These are phyloP conservation scores for Tenthredo livida DNA, from an alignment of 2,888 invertebrate genomes.

Conservation along the genomic window DNA sequence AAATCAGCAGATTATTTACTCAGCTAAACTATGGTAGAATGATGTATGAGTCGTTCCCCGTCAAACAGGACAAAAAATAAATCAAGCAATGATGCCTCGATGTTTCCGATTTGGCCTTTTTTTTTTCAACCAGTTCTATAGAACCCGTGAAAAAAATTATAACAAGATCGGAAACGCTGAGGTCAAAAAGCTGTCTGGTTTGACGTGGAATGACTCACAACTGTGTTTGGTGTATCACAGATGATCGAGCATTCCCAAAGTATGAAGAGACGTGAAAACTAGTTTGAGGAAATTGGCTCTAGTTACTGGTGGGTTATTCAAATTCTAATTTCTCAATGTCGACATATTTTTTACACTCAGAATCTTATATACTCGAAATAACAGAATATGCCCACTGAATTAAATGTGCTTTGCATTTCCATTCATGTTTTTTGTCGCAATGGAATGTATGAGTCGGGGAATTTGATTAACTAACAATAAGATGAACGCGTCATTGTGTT, in stretches of 20 bases:
- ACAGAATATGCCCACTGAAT: neutral
- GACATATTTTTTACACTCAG: neutral
- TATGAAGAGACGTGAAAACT: neutral
- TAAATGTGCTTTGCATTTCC: neutral
- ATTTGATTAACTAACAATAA: neutral
- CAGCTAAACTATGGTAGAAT: neutral
- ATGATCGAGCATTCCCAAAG: slow-evolving; percentile 11
- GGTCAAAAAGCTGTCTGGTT: too few relatives aligned
- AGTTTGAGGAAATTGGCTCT: neutral
- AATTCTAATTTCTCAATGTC: neutral
- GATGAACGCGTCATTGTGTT: neutral
- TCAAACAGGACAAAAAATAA: too few relatives aligned
- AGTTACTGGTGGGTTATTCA: neutral
- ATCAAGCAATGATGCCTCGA: too few relatives aligned
- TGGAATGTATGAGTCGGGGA: neutral
- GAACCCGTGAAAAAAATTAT: too few relatives aligned
- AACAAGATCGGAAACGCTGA: too few relatives aligned
- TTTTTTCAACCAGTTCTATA: too few relatives aligned
- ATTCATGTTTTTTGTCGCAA: neutral
- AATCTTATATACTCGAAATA: neutral
- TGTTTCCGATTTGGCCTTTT: too few relatives aligned
- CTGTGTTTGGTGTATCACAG: neutral
- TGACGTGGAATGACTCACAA: too few relatives aligned
- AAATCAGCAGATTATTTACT: neutral
- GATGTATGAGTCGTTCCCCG: neutral